Base-by-base conservation (phyloP, 2,888 invertebrate genomes). In the Metacarcinus magister region DNA sequence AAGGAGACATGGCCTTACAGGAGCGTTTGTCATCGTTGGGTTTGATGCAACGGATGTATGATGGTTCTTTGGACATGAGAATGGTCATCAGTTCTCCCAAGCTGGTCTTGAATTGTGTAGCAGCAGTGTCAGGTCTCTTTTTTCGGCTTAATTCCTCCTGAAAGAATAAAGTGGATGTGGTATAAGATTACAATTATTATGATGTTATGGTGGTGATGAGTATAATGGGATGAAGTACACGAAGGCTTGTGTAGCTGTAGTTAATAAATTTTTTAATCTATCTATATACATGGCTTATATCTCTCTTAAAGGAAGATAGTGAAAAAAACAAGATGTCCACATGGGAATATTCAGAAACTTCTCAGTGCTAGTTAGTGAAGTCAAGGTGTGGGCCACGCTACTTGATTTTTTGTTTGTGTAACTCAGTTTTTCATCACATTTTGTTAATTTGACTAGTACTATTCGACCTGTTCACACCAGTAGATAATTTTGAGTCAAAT, bases 31-130 rank as follows among this genome's bases (percentile, higher is more conserved):
- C 98, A 97, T 99, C 99, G 97, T 99, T 99, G 2, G 99, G 99
- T 97, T 99, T 99, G 97, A 99, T 99, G 97, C 99, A 99, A 95
- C 99, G 98, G 97, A 99, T 98, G 97, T 99, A 99, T 2, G 99
- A 99, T 0, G 99, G 99, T 97, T 99, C 99, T 98, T 99, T 99
- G 97, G 98, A 98, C 98, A 98, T 98, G n/a, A 99, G 98, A 97
- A 99, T 99, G 95, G 98, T 98, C 98, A 99, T 99, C 75, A 99
- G 98, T 97, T 99, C 98, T 97, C 98, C 98, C 95, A 99, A 98
- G 46, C 99, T 99, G 97, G 98, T 98, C 97, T 99, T 99, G 98
- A 99, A 99, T 97, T 99, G 99, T 0, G 99, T 99, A 96, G 99
- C 98, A 13, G 99, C 99, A 0, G 99, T 99, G 94, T 99, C 99